Percentiles rank a stretch among this genome's conserved stretches.
phyloP scores from a whole-genome alignment of 2,888 invertebrate species.

The Antheraea assamensis region DNA sequence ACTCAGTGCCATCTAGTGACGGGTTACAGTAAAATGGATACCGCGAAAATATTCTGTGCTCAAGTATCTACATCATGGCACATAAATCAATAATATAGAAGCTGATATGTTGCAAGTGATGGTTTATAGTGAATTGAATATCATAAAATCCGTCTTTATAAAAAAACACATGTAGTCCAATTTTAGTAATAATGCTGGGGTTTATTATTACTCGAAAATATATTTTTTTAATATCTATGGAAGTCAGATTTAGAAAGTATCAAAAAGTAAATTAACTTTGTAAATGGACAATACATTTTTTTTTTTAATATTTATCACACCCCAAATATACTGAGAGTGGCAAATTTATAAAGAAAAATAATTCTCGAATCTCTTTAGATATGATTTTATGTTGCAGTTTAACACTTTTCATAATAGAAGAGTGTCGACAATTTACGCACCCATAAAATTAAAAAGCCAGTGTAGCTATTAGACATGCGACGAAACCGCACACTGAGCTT shows the following conservation, averaged over 20 bases:
- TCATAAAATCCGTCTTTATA: too few species aligned
- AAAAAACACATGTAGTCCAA: too few species aligned
- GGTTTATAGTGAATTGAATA: too few species aligned
- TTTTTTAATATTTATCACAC: neutral
- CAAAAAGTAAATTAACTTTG: neutral
- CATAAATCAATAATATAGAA: too few species aligned
- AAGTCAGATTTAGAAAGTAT: neutral
- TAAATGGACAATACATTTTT: neutral
- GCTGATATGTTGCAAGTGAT: too few species aligned
- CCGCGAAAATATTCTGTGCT: too few species aligned
- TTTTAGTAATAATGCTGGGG: too few species aligned
- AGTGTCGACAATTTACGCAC: conserved; percentile 26
- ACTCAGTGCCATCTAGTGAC: too few species aligned
- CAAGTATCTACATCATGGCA: too few species aligned
- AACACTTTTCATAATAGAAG: conserved; percentile 25
- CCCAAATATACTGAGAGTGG: neutral
- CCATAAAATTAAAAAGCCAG: conserved; percentile 55
- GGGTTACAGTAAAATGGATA: too few species aligned
- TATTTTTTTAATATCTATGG: too few species aligned
- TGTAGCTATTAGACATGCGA: conserved; percentile 46
- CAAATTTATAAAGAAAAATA: neutral
- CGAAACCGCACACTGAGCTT: conserved; percentile 56
- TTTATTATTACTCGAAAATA: too few species aligned
- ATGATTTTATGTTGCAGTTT: conserved; percentile 18
- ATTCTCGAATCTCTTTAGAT: neutral